Evolutionary conservation across 2,113 vertebrate species (phyloP), one percentile per base, ranked within the genome.

Genomic region (Urocynchramus pylzowi): DNA sequence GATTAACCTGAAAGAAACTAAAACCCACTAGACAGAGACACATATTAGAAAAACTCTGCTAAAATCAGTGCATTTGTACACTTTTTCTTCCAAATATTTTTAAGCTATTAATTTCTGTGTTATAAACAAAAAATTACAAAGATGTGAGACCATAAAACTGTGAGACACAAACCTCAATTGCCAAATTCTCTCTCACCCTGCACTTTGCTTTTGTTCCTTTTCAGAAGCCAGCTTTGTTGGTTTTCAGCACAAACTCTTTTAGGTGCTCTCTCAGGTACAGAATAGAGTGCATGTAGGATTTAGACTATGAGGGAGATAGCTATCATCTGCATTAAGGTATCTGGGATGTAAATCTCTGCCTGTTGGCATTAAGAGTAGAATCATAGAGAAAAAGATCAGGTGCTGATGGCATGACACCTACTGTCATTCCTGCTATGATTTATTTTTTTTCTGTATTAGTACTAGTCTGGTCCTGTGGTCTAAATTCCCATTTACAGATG

Each of bases 211-310:
- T 90, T 56, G 5, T 17, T 64, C 16, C 11, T 71, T 67, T 39
- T 33, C 52, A 76, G 54, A 39, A 80, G 14, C 10, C 33, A 71
- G 10, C 20, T 83, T 56, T 54, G 16, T 30, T 0, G 0, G 5
- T 84, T 89, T 84, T 75, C 67, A 76, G 21, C 35, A 50, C 4
- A 8, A 71, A 8, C 10, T 57, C n/a, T 64, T 67, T 57, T 16
- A 27, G 56, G 61, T 2, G 0, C 6, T 42, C 30, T 59, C 30
- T 65, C 60, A 54, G 30, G 53, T 47, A n/a, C 22, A 57, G 80
- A 67, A 35, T 4, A 60, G 14, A 20, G 27, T 39, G 18, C 7
- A 3, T 27, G 19, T 26, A 78, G n/a, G 12, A 59, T 57, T 45
- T 63, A 4, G 11, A 30, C 16, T 67, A 16, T 53, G 3, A 26